Evolutionary conservation across 1,140 invertebrate genomes (phyloP), one percentile per base, ranked within the genome.

Genomic region (Drosophila watanabei): DNA sequence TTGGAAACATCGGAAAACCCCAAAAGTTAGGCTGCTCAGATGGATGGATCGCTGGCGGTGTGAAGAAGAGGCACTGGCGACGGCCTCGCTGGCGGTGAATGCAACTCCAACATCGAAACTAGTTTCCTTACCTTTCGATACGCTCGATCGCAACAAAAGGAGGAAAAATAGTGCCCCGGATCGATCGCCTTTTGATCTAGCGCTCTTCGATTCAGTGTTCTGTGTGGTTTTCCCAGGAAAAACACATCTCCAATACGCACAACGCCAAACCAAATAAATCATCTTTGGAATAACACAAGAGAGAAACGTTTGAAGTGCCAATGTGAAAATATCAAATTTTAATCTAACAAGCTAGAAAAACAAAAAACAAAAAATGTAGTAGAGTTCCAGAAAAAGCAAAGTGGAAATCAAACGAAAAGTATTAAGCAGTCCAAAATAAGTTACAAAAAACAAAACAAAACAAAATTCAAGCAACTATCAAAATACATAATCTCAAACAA

Each of bases 1-100:
- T 51, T 24, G 49, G 46, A 57, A 41, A 7, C 62, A 32, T 39
- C 75, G 48, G 52, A 68, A 65, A 65, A 66, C 70, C 81, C 70
- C 84, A 71, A 79, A 88, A 83, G 61, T 69, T 37, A 56, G 28
- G 46, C 86, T 81, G 79, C 72, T 75, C 78, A 85, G 81, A 88
- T 88, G 85, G 85, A 88, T 88, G 85, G 78, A 81, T 89, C 81
- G n/a, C n/a, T n/a, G 85, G 82, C 81, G 85, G 82, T 86, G 66
- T 85, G 65, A 61, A 61, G 65, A 61, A 61, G 60, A 51, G 70
- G 54, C 65, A 58, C 66, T 52, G 65, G 75, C 75, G 66, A 58
- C 77, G 61, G 80, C 72, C 68, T 76, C 75, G 82, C 61, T 70
- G 64, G 56, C 76, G 71, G 76, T 78, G 33, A 54, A 54, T 37